phyloP scores from a whole-genome alignment of 1,140 invertebrate genomes.

The Planococcus citri region DNA sequence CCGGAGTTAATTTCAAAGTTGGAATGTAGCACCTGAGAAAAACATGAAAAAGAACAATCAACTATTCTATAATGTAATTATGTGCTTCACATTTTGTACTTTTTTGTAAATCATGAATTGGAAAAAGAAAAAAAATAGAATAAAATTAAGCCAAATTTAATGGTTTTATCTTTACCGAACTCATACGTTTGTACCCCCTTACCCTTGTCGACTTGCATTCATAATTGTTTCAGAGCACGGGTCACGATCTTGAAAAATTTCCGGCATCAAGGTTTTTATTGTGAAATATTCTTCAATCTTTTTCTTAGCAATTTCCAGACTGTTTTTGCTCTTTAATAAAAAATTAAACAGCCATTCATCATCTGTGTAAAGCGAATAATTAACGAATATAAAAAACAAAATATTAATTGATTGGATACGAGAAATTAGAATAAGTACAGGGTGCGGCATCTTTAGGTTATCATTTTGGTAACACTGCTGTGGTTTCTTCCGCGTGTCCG shows the following conservation, averaged over 20 bases:
- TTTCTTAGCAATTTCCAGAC: constrained; percentile 35
- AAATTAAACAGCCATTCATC: constrained; percentile 48
- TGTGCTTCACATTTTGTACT: too few relatives aligned
- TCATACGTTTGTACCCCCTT: not conserved
- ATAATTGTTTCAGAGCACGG: constrained; percentile 6
- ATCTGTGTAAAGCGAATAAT: constrained; percentile 34
- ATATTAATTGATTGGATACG: too few relatives aligned
- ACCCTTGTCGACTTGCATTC: not conserved
- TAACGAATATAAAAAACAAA: too few relatives aligned
- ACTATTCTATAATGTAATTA: too few relatives aligned
- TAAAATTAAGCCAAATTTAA: too few relatives aligned
- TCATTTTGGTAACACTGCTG: too few relatives aligned
- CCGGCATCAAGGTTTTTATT: constrained; percentile 31
- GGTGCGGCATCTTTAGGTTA: too few relatives aligned
- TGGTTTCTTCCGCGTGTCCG: too few relatives aligned
- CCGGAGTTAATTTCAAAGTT: constrained; percentile 32
- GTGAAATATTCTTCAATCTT: constrained; percentile 33
- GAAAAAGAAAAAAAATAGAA: too few relatives aligned
- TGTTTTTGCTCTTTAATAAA: constrained; percentile 51
- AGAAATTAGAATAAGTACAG: too few relatives aligned
- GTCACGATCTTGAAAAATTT: constrained; percentile 33
- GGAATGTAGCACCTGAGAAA: constrained; percentile 32
- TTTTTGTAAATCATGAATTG: too few relatives aligned
- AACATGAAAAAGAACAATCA: constrained; percentile 23
- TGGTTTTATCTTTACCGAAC: too few relatives aligned